Conservation (phyloP, 2,888 invertebrate genomes). For the Patella ulyssiponensis region DNA sequence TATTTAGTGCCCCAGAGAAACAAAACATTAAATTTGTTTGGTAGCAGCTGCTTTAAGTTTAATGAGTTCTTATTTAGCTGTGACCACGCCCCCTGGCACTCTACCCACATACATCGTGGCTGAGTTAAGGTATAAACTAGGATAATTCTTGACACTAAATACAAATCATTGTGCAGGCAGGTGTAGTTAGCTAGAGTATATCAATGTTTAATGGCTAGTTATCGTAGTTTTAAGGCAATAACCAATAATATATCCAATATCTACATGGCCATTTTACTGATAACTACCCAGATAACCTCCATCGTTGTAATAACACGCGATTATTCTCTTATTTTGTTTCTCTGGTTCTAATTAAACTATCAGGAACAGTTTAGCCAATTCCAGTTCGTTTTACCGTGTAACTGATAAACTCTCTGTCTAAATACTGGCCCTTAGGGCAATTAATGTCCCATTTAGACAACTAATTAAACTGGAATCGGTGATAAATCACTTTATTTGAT, state of each 20-base stretch:
- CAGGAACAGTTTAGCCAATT: slow-evolving; percentile 9
- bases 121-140: neutral
- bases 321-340: neutral
- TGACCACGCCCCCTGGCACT: neutral
- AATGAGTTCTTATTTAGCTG: neutral
- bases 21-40: slow-evolving; percentile 13
- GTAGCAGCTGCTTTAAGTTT: slow-evolving; percentile 4
- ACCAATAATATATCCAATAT: slow-evolving; percentile 9
- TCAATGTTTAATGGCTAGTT: neutral
- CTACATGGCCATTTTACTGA: neutral
- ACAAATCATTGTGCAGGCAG: slow-evolving; percentile 12
- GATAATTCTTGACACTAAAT: neutral
- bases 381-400: slow-evolving; percentile 13
- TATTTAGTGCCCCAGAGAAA: slow-evolving; percentile 2
- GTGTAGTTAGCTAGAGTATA: neutral
- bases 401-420: slow-evolving; percentile 11
- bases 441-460: slow-evolving; percentile 11
- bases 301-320: slow-evolving; percentile 7
- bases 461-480: neutral
- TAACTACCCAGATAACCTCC: neutral
- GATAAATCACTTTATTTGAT: neutral
- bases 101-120: no score
- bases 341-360: slow-evolving; percentile 12
- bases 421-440: neutral
- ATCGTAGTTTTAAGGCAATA: neutral